Evolutionary conservation across 2,888 invertebrate genomes (phyloP).

Genomic region (Chrysolina americana): DNA sequence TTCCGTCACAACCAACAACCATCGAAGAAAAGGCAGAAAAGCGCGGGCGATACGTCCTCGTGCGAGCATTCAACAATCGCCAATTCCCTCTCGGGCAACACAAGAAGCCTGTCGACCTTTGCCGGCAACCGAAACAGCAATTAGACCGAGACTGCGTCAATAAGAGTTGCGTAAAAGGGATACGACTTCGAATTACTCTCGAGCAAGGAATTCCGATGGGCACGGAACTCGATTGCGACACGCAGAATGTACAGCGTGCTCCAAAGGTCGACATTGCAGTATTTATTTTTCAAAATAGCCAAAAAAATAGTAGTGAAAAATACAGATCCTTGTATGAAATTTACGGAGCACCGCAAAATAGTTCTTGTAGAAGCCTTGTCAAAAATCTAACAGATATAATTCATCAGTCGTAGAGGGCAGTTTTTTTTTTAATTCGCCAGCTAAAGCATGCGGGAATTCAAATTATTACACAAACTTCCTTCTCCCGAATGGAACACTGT

Average conservation of each 20-base stretch:
- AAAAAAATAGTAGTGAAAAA: too few species aligned
- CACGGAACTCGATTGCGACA: conserved; percentile 5
- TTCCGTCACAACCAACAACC: too few species aligned
- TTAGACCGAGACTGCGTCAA: conserved; percentile 60
- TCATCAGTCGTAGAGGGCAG: too few species aligned
- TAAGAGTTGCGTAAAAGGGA: conserved; percentile 57
- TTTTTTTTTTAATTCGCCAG: too few species aligned
- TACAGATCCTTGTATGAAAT: too few species aligned
- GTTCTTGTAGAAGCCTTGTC: too few species aligned
- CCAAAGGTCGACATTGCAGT: neutral
- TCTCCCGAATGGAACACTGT: too few species aligned
- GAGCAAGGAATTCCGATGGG: conserved; percentile 4
- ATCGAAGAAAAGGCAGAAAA: neutral
- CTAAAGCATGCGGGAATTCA: too few species aligned
- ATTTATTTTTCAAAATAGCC: too few species aligned
- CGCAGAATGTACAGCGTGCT: neutral
- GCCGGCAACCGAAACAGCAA: conserved; percentile 43
- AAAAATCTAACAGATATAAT: too few species aligned
- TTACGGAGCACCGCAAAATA: too few species aligned
- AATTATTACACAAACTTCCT: too few species aligned
- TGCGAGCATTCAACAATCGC: neutral
- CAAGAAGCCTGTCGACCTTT: conserved; percentile 53
- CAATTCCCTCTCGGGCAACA: conserved; percentile 4
- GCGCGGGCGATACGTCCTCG: neutral
- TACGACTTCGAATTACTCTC: conserved; percentile 49